Conservation (phyloP, 1,140 invertebrate species). For the Tribolium castaneum region DNA sequence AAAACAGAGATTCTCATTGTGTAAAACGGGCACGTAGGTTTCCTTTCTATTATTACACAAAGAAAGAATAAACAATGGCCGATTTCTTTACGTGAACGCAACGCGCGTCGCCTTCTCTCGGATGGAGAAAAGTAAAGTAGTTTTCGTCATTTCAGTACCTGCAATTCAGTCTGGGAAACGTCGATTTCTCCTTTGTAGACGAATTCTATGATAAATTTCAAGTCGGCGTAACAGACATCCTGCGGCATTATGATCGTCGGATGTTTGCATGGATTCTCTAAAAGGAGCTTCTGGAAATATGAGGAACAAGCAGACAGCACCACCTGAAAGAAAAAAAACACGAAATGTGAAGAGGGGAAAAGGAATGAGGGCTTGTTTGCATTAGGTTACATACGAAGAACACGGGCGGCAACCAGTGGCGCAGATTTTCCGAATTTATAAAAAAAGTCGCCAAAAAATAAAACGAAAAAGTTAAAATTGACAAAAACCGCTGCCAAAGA, state of each 20-base stretch:
- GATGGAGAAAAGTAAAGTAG: constrained; percentile 20
- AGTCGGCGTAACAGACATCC: constrained; percentile 81
- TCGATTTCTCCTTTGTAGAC: constrained; percentile 86
- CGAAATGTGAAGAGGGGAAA: neutral
- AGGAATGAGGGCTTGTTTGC: neutral
- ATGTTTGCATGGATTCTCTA: constrained; percentile 80
- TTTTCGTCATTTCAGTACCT: constrained; percentile 67
- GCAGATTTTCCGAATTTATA: neutral
- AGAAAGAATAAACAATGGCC: constrained; percentile 46
- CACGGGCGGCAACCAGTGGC: neutral
- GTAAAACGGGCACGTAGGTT: constrained; percentile 45
- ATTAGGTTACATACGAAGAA: neutral
- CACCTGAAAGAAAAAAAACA: constrained; percentile 68
- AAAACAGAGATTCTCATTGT: constrained; percentile 39
- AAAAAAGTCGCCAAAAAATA: neutral
- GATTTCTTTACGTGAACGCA: constrained; percentile 43
- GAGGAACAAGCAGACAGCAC: constrained; percentile 79
- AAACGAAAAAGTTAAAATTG: no score
- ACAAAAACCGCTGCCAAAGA: no score
- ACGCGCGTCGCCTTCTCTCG: constrained; percentile 13
- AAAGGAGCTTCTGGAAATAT: constrained; percentile 77
- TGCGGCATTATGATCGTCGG: constrained; percentile 82
- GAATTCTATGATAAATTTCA: constrained; percentile 85
- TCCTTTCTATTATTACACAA: constrained; percentile 48
- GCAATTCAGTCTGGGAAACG: constrained; percentile 80